A percentile compares a stretch with the other conserved stretches of the same genome.
phyloP scores from a whole-genome alignment of 2,113 vertebrate species.

The Leptobrachium ailaonicum region DNA sequence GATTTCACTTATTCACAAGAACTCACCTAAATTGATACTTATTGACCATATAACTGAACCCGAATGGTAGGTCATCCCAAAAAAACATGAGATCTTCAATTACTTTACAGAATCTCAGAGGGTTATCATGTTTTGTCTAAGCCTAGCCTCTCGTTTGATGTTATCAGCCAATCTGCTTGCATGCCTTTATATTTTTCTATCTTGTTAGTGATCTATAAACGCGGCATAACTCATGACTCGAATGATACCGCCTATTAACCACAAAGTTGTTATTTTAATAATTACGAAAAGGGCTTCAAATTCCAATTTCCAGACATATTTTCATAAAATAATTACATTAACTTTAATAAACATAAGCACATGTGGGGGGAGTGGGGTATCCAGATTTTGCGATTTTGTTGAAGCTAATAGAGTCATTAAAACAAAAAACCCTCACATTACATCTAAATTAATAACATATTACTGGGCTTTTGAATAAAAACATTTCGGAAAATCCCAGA shows the following conservation, averaged over 20 bases:
- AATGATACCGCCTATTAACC: too few species aligned
- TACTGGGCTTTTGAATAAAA: conserved; percentile 22
- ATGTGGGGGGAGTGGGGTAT: conserved; percentile 7
- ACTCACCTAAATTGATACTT: too few species aligned
- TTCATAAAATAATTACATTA: background rate
- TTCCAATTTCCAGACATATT: conserved; percentile 2
- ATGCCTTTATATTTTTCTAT: too few species aligned
- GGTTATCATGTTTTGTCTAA: too few species aligned
- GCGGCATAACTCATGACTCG: too few species aligned
- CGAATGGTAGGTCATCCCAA: background rate
- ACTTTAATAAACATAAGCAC: conserved; percentile 14
- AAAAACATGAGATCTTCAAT: too few species aligned
- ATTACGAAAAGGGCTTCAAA: background rate
- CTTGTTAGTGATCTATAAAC: too few species aligned
- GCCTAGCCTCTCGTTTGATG: too few species aligned
- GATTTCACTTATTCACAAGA: too few species aligned
- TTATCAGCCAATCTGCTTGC: too few species aligned
- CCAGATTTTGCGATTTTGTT: conserved; percentile 33
- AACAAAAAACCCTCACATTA: conserved; percentile 21
- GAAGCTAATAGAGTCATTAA: conserved; percentile 33
- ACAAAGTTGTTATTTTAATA: conserved; percentile 1
- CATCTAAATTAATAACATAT: conserved; percentile 45
- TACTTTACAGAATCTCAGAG: too few species aligned
- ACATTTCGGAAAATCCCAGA: conserved; percentile 23
- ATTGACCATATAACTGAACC: too few species aligned